These are phyloP conservation scores for Leptopilina syphax DNA, from an alignment of 2,888 invertebrate genomes.

Conservation along the genomic window DNA sequence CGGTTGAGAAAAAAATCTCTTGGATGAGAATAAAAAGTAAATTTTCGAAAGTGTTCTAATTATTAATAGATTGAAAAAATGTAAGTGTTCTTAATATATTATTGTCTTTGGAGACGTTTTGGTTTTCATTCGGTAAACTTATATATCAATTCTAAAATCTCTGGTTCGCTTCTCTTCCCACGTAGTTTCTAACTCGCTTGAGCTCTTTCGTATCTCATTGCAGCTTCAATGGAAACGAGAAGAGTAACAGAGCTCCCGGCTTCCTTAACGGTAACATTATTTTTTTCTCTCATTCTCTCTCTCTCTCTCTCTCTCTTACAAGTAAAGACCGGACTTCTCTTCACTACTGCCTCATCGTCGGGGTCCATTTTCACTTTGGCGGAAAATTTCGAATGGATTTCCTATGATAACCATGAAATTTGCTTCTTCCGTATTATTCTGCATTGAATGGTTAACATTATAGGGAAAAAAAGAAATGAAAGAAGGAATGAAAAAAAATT, in stretches of 20 bases:
- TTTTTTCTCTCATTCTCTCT: constrained; percentile 48
- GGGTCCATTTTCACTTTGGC: constrained; percentile 50
- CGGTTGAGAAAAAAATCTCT: too few relatives aligned
- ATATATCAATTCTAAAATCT: constrained; percentile 37
- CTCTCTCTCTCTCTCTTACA: constrained; percentile 1
- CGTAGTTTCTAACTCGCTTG: constrained; percentile 26
- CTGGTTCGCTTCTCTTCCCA: constrained; percentile 24
- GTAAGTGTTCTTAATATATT: not conserved
- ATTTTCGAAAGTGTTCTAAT: too few relatives aligned
- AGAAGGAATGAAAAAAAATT: not conserved
- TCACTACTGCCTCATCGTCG: constrained; percentile 44
- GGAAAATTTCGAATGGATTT: constrained; percentile 46
- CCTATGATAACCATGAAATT: not conserved
- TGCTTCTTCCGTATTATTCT: not conserved
- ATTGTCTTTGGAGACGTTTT: constrained; percentile 5
- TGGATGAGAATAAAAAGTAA: too few relatives aligned
- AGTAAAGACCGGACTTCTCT: constrained; percentile 51
- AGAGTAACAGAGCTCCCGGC: constrained; percentile 56
- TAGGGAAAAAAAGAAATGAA: not conserved
- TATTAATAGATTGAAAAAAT: not conserved
- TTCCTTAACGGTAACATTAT: constrained; percentile 69
- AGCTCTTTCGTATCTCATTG: constrained; percentile 56
- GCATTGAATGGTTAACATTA: not conserved
- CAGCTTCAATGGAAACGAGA: constrained; percentile 56
- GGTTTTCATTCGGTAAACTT: not conserved